phyloP scores from a whole-genome alignment of 2,888 invertebrate species.

The Magallana nippona region DNA sequence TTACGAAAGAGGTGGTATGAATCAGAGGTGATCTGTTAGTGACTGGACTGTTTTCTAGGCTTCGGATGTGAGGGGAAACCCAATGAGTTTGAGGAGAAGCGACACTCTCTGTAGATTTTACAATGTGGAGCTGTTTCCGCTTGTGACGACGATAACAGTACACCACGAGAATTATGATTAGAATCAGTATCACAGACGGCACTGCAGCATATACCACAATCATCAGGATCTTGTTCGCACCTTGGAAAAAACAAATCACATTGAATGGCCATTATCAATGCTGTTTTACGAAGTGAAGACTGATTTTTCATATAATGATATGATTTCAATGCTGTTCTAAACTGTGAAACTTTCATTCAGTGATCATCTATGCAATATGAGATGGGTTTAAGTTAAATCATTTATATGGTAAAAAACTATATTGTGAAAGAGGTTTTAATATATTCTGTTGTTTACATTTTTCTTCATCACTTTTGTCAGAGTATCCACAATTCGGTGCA shows the following conservation, averaged over 20 bases:
- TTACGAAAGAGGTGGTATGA: slow-evolving; percentile 65
- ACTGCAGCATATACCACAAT: slow-evolving; percentile 69
- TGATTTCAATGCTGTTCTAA: no score
- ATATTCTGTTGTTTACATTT: slow-evolving; percentile 68
- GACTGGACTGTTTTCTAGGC: slow-evolving; percentile 61
- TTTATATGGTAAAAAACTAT: neutral
- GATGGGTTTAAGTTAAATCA: no score
- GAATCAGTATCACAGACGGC: slow-evolving; percentile 62
- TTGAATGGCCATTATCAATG: no score
- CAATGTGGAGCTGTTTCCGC: slow-evolving; percentile 53
- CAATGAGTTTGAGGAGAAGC: slow-evolving; percentile 51
- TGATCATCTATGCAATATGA: no score
- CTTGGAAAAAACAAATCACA: slow-evolving; percentile 53
- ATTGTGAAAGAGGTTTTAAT: neutral
- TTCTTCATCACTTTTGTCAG: slow-evolving; percentile 75
- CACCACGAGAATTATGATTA: slow-evolving; percentile 60
- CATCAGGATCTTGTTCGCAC: slow-evolving; percentile 68
- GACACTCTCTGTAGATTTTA: slow-evolving; percentile 43
- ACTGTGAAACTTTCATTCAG: no score
- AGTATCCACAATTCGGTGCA: slow-evolving; percentile 86
- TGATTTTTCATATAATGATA: no score
- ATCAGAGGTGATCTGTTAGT: slow-evolving; percentile 69
- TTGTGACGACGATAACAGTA: slow-evolving; percentile 65
- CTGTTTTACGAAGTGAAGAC: no score
- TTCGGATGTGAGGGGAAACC: slow-evolving; percentile 53